Conservation (phyloP, 2,888 invertebrate species). For the Mythimna impura region DNA sequence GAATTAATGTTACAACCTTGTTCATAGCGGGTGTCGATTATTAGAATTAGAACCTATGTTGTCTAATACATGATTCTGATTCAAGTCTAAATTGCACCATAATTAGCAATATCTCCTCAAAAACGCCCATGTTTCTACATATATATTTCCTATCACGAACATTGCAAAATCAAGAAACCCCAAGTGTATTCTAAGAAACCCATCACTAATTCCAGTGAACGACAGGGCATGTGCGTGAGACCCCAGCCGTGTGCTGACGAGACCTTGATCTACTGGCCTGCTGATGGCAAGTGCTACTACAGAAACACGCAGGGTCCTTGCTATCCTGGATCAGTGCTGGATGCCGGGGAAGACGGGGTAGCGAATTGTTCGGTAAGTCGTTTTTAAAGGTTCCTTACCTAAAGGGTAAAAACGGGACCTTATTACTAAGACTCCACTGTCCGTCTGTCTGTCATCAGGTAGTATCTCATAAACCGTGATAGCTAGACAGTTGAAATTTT, state of each 20-base stretch:
- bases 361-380: slow-evolving; percentile 91
- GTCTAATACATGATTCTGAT: too few relatives aligned
- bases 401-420: too few relatives aligned
- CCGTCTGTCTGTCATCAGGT: too few relatives aligned
- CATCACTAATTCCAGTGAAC: slow-evolving; percentile 86
- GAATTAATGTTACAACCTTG: too few relatives aligned
- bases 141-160: slow-evolving; percentile 37
- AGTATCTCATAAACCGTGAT: too few relatives aligned
- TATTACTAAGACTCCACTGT: too few relatives aligned
- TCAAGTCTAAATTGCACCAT: too few relatives aligned
- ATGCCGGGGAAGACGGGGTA: slow-evolving; percentile 90
- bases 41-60: too few relatives aligned
- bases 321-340: slow-evolving; percentile 93
- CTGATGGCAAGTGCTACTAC: slow-evolving; percentile 94
- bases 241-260: slow-evolving; percentile 92
- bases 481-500: too few relatives aligned
- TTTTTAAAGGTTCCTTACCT: too few relatives aligned
- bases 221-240: slow-evolving; percentile 94
- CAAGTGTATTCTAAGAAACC: slow-evolving; percentile 38
- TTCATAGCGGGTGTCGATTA: too few relatives aligned
- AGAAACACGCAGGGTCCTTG: slow-evolving; percentile 94
- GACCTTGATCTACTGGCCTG: slow-evolving; percentile 94
- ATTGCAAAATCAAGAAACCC: slow-evolving; percentile 38
- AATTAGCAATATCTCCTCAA: too few relatives aligned
- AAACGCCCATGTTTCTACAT: not conserved